A percentile compares a stretch with the other conserved stretches of the same genome.
Evolutionary conservation across 2,888 invertebrate genomes (phyloP).

Genomic region (Orthosia cruda): DNA sequence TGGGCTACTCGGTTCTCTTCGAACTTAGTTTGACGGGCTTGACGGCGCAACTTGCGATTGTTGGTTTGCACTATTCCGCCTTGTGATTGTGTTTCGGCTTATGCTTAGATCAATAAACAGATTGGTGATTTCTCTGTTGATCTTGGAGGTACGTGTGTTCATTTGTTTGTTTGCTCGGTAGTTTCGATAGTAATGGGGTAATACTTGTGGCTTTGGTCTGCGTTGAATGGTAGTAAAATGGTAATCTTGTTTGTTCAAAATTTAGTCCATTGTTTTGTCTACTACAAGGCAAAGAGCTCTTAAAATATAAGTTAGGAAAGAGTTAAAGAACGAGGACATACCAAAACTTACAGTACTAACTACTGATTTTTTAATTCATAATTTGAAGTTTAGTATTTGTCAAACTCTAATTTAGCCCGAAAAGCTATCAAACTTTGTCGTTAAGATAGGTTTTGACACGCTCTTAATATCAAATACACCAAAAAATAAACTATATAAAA

Average conservation of each 20-base stretch:
- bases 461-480: no score
- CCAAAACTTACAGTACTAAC: no score
- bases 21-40: slow-evolving; percentile 48
- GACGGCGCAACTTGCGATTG: slow-evolving; percentile 38
- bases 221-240: background rate
- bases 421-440: no score
- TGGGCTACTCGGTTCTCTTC: slow-evolving; percentile 21
- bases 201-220: background rate
- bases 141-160: slow-evolving; percentile 12
- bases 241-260: background rate
- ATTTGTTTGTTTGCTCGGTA: background rate
- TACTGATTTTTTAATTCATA: no score
- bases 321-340: no score
- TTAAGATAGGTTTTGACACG: no score
- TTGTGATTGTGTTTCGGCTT: slow-evolving; percentile 52
- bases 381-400: no score
- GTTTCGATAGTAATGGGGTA: background rate
- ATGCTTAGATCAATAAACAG: slow-evolving; percentile 49
- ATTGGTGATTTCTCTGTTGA: slow-evolving; percentile 37
- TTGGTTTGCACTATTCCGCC: slow-evolving; percentile 25
- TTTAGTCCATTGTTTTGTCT: no score
- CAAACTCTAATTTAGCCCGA: no score
- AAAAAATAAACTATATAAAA: no score
- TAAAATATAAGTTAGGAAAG: background rate
- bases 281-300: background rate